Evolutionary conservation across 2,888 invertebrate species (phyloP).

Genomic region (Boloria selene): DNA sequence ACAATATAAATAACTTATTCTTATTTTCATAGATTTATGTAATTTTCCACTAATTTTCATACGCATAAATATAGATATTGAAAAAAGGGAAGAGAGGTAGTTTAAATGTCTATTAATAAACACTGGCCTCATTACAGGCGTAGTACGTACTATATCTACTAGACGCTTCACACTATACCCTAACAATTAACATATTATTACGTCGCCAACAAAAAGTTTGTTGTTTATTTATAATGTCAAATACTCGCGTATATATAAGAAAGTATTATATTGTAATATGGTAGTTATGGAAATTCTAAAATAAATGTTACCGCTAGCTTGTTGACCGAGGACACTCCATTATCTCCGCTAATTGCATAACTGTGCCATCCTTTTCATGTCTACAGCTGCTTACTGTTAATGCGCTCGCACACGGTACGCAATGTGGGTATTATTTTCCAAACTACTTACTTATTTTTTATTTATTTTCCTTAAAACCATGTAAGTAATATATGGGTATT

Average conservation of each 20-base stretch:
- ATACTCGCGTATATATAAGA: too few relatives aligned
- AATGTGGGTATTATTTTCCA: not conserved
- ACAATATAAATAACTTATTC: too few relatives aligned
- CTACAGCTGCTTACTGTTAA: constrained; percentile 10
- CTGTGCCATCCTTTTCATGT: constrained; percentile 49
- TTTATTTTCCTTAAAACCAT: not conserved
- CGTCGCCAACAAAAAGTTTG: too few relatives aligned
- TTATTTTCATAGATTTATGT: not conserved
- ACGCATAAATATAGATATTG: too few relatives aligned
- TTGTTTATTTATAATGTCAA: too few relatives aligned
- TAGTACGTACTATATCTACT: too few relatives aligned
- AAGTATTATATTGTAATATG: constrained; percentile 7
- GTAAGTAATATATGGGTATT: too few relatives aligned
- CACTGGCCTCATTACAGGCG: too few relatives aligned
- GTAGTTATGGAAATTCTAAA: constrained; percentile 35
- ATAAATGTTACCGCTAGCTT: constrained; percentile 37
- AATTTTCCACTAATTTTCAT: not conserved
- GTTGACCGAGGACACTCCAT: constrained; percentile 59
- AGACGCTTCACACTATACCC: too few relatives aligned
- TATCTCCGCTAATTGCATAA: constrained; percentile 64
- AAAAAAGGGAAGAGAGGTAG: too few relatives aligned
- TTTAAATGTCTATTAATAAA: too few relatives aligned
- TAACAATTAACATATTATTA: too few relatives aligned
- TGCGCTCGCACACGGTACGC: constrained; percentile 37
- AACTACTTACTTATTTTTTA: not conserved